phyloP scores from a whole-genome alignment of 2,113 vertebrate species.

The Rhinopomastus cyanomelas region DNA sequence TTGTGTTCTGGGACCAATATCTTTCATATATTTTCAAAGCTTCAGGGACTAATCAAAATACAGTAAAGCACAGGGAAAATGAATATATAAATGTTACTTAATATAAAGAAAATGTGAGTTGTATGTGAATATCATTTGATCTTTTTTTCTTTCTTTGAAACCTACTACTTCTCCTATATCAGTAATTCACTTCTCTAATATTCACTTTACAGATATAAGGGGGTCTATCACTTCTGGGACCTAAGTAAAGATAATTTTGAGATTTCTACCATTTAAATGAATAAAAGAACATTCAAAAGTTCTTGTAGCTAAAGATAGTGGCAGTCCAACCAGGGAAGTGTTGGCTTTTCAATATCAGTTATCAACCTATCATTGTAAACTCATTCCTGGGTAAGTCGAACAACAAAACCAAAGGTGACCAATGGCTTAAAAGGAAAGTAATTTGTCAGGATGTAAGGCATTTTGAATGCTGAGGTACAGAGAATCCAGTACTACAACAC shows the following conservation, averaged over 20 bases:
- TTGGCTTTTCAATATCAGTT: background rate
- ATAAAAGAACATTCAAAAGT: background rate
- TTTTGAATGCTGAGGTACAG: background rate
- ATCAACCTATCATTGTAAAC: background rate
- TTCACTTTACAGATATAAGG: background rate
- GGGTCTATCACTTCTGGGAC: background rate
- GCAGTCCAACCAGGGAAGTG: background rate
- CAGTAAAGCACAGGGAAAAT: background rate
- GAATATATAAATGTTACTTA: background rate
- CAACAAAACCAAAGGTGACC: background rate
- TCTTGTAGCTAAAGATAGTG: background rate
- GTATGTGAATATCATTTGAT: background rate
- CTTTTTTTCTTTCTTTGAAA: background rate
- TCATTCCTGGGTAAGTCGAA: background rate
- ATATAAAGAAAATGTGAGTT: slow-evolving; percentile 23
- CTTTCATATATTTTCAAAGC: background rate
- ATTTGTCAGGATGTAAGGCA: background rate
- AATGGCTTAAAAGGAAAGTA: background rate
- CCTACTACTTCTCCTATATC: background rate
- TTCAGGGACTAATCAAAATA: slow-evolving; percentile 16
- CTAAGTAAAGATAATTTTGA: background rate
- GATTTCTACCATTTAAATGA: background rate
- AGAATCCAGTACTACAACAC: background rate
- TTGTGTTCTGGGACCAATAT: background rate
- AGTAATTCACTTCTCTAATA: background rate